A percentile compares a stretch with the other conserved stretches of the same genome.
These are phyloP conservation scores for Seladonia tumulorum DNA, from an alignment of 2,888 invertebrate genomes.

Conservation along the genomic window DNA sequence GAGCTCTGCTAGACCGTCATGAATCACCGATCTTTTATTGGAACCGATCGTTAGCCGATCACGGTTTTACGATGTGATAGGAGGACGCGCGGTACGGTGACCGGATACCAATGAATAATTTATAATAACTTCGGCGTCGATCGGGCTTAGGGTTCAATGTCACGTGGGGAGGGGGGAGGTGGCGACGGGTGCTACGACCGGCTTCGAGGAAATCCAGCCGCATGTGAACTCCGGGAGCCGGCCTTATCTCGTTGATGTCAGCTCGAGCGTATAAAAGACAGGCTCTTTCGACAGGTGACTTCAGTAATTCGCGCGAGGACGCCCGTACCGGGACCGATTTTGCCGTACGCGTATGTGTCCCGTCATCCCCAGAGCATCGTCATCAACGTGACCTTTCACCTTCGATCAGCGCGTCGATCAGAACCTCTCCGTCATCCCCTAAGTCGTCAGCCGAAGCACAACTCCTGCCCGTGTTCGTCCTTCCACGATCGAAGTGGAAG, in stretches of 20 bases:
- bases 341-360: conserved; percentile 8
- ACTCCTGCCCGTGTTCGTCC: not conserved
- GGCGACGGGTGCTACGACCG: conserved; percentile 30
- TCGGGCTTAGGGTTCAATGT: conserved; percentile 9
- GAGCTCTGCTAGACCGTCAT: not conserved
- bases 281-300: conserved; percentile 66
- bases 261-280: conserved; percentile 77
- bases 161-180: not conserved
- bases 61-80: not conserved
- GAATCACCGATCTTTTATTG: not conserved
- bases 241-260: conserved; percentile 60
- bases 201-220: conserved; percentile 52
- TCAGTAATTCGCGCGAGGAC: conserved; percentile 73
- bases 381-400: not conserved
- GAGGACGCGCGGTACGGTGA: not conserved
- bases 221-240: conserved; percentile 45
- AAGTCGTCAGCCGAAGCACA: not conserved
- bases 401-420: not conserved
- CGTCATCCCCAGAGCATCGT: not conserved
- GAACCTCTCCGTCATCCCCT: not conserved
- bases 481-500: not conserved
- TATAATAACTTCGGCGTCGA: not conserved
- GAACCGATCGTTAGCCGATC: not conserved
- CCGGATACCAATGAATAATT: not conserved
- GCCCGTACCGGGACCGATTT: not conserved